Conservation (phyloP, 2,888 invertebrate species). For the Ptychoptera albimana region DNA sequence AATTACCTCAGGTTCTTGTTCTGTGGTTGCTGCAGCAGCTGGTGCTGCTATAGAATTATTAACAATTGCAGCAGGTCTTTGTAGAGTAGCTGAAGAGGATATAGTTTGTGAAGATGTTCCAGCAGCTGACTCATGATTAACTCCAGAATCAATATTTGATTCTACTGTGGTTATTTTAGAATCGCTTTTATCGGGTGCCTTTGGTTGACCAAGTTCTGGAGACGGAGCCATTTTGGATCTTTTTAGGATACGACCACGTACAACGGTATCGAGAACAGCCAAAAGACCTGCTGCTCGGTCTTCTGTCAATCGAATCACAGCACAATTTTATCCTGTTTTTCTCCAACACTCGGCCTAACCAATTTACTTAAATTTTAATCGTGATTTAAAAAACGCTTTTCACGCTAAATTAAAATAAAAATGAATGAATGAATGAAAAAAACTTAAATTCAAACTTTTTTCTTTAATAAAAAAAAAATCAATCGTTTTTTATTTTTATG, state of each 20-base stretch:
- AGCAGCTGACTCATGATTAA: neutral
- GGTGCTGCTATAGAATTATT: no score
- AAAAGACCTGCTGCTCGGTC: constrained; percentile 1
- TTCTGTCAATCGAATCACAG: constrained; percentile 1
- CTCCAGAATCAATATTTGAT: constrained; percentile 1
- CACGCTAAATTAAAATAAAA: no score
- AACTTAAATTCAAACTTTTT: no score
- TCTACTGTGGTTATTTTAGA: neutral
- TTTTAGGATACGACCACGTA: neutral
- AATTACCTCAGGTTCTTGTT: constrained; percentile 6
- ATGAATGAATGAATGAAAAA: no score
- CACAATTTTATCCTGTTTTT: neutral
- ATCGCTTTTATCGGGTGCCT: constrained; percentile 48
- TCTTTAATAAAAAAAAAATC: constrained; percentile 2
- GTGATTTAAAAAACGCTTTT: no score
- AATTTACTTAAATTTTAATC: no score
- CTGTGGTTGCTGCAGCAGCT: neutral
- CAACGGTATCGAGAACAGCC: neutral
- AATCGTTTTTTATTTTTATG: neutral
- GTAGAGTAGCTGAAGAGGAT: neutral
- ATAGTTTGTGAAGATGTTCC: neutral
- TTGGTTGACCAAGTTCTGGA: constrained; percentile 60
- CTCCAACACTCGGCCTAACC: no score
- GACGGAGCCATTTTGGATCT: constrained; percentile 58
- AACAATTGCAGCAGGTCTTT: no score